Percentiles rank a stretch among this genome's conserved stretches.
phyloP scores from a whole-genome alignment of 2,888 invertebrate genomes.

The Phengaris alcon region DNA sequence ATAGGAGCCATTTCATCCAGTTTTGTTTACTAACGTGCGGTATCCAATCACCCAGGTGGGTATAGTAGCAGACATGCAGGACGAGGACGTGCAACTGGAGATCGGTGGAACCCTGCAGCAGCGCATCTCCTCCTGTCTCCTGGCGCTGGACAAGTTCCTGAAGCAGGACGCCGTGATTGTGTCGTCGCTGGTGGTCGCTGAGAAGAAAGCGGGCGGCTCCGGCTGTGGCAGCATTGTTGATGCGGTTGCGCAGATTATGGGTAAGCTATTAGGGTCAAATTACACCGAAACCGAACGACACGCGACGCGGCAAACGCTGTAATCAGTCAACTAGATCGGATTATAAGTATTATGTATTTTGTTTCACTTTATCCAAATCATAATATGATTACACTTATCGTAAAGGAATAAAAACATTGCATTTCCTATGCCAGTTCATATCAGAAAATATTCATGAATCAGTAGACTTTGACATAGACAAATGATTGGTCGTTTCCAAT shows the following conservation, averaged over 20 bases:
- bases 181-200: constrained; percentile 92
- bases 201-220: constrained; percentile 83
- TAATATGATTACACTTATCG: too few relatives aligned
- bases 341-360: too few relatives aligned
- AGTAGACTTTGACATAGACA: too few relatives aligned
- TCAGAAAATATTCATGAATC: too few relatives aligned
- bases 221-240: constrained; percentile 85
- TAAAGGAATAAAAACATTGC: too few relatives aligned
- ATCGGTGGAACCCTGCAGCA: constrained; percentile 92
- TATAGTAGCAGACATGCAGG: constrained; percentile 87
- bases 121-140: constrained; percentile 88
- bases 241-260: constrained; percentile 84
- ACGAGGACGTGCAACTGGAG: constrained; percentile 83
- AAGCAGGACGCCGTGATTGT: constrained; percentile 85
- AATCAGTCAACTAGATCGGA: too few relatives aligned
- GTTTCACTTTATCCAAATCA: too few relatives aligned
- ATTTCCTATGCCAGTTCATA: too few relatives aligned
- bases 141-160: constrained; percentile 86
- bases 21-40: not conserved
- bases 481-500: too few relatives aligned
- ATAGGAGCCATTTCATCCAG: too few relatives aligned
- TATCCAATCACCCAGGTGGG: constrained; percentile 76
- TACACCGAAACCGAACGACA: too few relatives aligned
- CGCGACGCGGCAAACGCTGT: too few relatives aligned
- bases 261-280: constrained; percentile 48